Base-by-base conservation (phyloP, 2,113 vertebrate species). In the Nibea coibor region DNA sequence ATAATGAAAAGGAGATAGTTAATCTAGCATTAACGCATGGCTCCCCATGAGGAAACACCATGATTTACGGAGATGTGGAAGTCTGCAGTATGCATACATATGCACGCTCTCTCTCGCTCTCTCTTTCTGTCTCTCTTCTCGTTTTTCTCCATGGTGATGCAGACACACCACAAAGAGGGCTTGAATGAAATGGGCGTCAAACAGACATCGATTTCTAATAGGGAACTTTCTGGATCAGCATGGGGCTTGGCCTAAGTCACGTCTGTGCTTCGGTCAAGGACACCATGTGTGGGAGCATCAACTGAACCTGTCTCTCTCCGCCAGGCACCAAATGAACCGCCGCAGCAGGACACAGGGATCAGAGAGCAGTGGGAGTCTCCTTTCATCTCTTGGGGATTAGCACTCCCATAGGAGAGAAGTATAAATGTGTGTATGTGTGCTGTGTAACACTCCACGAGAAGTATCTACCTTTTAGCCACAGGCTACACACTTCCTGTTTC, bases 141-240 rank as follows among this genome's bases (percentile, higher is more conserved):
- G 53, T 58, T 64, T 47, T 10, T 48, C 73, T 82, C 81, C 51
- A 57, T 43, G 43, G 74, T 59, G 78, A 90, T 86, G 76, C 61
- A 71, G 69, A 81, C 53, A 70, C 69, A 83, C 57, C 56, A 81
- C 84, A 85, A 74, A 88, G 72, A 75, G 64, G 19, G 57, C 65
- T 58, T 86, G 84, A 93, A 86, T 87, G 83, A 89, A 91, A 91
- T 79, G 89, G 82, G 76, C 47, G 72, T 92, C 84, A 90, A 91
- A 91, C 75, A 61, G 80, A 77, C 91, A 94, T 94, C 24, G 92
- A 94, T 94, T 94, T 90, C 92, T 91, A 91, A 94, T 92, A 83
- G 88, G 83, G 72, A 87, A 85, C 86, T 88, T 90, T 91, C 76
- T 70, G 75, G 88, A 91, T 87, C 90, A 84, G 82, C 78, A 62